Percentiles rank a stretch among this genome's conserved stretches.
These are phyloP conservation scores for Erythrolamprus reginae DNA, from an alignment of 2,113 vertebrate species.

Conservation along the genomic window DNA sequence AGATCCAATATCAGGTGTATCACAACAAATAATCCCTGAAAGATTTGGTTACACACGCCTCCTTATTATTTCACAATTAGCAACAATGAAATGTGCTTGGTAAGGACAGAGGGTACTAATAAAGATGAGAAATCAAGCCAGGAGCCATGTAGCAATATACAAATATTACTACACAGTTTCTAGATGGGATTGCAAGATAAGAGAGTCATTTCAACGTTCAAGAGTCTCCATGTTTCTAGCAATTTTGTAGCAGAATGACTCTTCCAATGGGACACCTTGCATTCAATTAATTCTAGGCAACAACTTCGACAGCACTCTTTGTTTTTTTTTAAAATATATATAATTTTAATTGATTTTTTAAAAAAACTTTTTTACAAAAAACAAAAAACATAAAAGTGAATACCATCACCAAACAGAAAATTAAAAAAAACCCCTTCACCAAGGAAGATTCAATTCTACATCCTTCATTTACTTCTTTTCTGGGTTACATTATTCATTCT, in stretches of 20 bases:
- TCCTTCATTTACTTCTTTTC: too few species aligned
- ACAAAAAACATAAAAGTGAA: too few species aligned
- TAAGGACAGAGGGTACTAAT: not conserved
- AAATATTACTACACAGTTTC: not conserved
- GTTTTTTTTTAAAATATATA: too few species aligned
- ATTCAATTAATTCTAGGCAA: not conserved
- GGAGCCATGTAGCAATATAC: not conserved
- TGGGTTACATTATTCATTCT: too few species aligned
- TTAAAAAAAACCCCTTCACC: too few species aligned
- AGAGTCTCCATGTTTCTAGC: not conserved
- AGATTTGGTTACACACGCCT: slow-evolving; percentile 13
- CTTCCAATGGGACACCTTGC: too few species aligned
- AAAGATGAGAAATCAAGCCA: not conserved
- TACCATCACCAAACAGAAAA: too few species aligned
- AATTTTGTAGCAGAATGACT: not conserved
- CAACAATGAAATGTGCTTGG: not conserved
- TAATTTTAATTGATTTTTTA: too few species aligned
- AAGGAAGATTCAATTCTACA: too few species aligned
- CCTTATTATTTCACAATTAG: slow-evolving; percentile 16
- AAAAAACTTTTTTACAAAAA: too few species aligned
- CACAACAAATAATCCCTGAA: not conserved
- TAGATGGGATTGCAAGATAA: not conserved
- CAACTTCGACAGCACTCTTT: not conserved
- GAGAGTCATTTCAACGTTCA: not conserved
- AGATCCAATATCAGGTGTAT: slow-evolving; percentile 3